Conservation (phyloP, 2,797 vertebrate genomes). For the Synaphobranchus kaupii region DNA sequence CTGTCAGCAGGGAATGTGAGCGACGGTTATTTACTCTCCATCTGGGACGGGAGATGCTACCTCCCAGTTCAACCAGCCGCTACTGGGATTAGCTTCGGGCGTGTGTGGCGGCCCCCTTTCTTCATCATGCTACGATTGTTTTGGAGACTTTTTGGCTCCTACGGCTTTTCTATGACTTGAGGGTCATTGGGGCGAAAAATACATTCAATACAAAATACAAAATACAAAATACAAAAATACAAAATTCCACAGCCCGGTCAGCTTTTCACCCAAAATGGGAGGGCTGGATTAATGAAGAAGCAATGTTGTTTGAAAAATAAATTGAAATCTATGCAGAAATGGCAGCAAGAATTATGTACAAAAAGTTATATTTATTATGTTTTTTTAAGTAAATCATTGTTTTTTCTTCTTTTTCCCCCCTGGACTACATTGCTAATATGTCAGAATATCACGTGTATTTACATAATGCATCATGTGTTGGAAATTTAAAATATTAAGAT, state of each 20-base stretch:
- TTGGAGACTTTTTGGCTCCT: neutral
- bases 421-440: neutral
- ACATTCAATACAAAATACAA: no score
- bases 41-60: slow-evolving; percentile 32
- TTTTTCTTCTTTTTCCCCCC: neutral
- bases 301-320: neutral
- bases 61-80: neutral
- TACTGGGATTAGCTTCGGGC: slow-evolving; percentile 33
- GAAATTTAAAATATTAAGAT: neutral
- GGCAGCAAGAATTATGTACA: neutral
- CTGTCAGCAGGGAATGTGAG: slow-evolving; percentile 53
- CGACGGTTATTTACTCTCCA: slow-evolving; percentile 46
- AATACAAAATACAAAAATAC: no score
- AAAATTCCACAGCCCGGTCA: neutral
- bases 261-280: neutral
- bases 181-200: neutral
- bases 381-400: neutral
- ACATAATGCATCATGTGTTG: neutral
- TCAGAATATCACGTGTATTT: neutral
- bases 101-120: neutral
- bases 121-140: neutral
- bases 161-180: neutral
- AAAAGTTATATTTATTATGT: neutral
- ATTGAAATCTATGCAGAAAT: neutral
- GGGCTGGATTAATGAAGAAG: neutral